These are phyloP conservation scores for Erethizon dorsatum DNA, from an alignment of 2,797 vertebrate genomes.

Conservation along the genomic window DNA sequence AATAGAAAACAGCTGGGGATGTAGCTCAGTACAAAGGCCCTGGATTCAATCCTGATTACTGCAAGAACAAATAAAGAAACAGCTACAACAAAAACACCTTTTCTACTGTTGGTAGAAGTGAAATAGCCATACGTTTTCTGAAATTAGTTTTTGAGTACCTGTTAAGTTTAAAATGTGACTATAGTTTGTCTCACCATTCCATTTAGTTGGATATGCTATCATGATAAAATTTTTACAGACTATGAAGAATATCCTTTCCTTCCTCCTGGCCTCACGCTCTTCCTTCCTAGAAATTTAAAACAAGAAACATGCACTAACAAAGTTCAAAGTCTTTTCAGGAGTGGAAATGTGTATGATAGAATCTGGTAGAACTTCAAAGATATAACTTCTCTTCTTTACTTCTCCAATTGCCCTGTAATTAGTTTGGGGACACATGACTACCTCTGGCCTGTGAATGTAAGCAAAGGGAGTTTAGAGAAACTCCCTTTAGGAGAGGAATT, in stretches of 20 bases:
- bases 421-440: neutral
- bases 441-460: neutral
- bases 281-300: neutral
- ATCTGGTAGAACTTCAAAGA: neutral
- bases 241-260: neutral
- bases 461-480: neutral
- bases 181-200: neutral
- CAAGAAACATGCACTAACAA: neutral
- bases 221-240: neutral
- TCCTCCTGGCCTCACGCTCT: neutral
- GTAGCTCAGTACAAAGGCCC: neutral
- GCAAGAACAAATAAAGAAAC: neutral
- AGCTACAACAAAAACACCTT: neutral
- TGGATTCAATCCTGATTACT: neutral
- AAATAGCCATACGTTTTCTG: neutral
- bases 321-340: neutral
- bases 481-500: too few species aligned
- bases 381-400: neutral
- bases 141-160: neutral
- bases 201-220: slow-evolving; percentile 10
- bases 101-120: neutral
- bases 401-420: neutral
- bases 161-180: neutral
- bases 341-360: neutral
- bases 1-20: neutral